Evolutionary conservation across 2,113 vertebrate genomes (phyloP), one percentile per base, ranked within the genome.

Genomic region (Pseudonaja textilis): DNA sequence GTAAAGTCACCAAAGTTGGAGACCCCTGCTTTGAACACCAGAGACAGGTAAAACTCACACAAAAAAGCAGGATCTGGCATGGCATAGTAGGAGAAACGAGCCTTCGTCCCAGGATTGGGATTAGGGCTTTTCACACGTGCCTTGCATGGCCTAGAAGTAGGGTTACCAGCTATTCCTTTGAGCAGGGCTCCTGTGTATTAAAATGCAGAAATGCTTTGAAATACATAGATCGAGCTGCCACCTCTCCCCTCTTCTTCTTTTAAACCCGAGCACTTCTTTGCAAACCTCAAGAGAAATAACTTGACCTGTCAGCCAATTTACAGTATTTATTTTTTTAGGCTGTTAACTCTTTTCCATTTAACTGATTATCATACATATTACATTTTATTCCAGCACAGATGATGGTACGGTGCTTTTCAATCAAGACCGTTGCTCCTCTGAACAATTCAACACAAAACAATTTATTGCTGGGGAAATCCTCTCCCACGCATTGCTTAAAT

Each of bases 291-390:
- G 20, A 64, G 74, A 90, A 90, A 93, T 39, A 90, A 93, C 55
- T 90, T 93, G 81, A 47, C 45, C 54, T 86, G 88, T 85, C 39
- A 59, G 52, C n/a, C n/a, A 39, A 26, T 64, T 89, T 88, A 54
- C 88, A 74, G 59, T 88, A 74, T 92, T 92, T 89, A 47, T 92
- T 81, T 45, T 45, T 86, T 81, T 89, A 89, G 61, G 45, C 85
- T 81, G 81, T 89, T 93, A 86, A 87, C 29, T 85, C 55, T 64
- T 57, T 54, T 90, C 69, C 45, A 52, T 87, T 86, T 86, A 64
- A 61, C 74, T 87, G 92, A 90, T 90, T 93, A 90, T 47, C 56
- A 90, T 57, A 89, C 54, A 61, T 54, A 90, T 86, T 93, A 87
- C 81, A 64, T 87, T 90, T 93, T 86, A n/a, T 23, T 86, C 25